A percentile compares a stretch with the other conserved stretches of the same genome.
phyloP scores from a whole-genome alignment of 1,140 invertebrate genomes.

The Phocides pigmalion region DNA sequence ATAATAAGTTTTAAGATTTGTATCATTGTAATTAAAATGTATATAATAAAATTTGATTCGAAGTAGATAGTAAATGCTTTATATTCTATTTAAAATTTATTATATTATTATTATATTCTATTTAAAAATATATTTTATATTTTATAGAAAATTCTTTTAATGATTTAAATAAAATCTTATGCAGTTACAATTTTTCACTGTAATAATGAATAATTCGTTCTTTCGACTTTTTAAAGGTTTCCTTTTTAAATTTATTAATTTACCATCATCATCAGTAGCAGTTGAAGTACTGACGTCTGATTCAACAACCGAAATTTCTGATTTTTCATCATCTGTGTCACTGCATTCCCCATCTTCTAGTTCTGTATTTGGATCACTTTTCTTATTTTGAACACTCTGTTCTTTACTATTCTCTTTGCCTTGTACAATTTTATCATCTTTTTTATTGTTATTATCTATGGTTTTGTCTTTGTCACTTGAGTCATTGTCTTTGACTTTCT shows the following conservation, averaged over 20 bases:
- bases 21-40: too few relatives aligned
- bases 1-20: too few relatives aligned
- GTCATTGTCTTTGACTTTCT: conserved; percentile 38
- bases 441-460: conserved; percentile 21
- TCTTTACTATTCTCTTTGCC: conserved; percentile 25
- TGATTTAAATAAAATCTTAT: too few relatives aligned
- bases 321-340: conserved; percentile 70
- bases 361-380: conserved; percentile 36
- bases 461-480: conserved; percentile 34
- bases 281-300: conserved; percentile 63
- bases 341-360: conserved; percentile 88
- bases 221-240: not conserved
- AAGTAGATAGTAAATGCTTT: too few relatives aligned
- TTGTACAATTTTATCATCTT: conserved; percentile 36
- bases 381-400: conserved; percentile 20
- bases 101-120: too few relatives aligned
- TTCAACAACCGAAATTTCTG: conserved; percentile 37
- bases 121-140: too few relatives aligned
- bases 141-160: too few relatives aligned
- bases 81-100: too few relatives aligned
- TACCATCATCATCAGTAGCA: conserved; percentile 75
- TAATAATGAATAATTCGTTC: not conserved
- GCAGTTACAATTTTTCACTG: not conserved
- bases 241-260: conserved; percentile 40
- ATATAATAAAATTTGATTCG: too few relatives aligned